Conservation (phyloP, 2,888 invertebrate genomes). For the Papilio demoleus region DNA sequence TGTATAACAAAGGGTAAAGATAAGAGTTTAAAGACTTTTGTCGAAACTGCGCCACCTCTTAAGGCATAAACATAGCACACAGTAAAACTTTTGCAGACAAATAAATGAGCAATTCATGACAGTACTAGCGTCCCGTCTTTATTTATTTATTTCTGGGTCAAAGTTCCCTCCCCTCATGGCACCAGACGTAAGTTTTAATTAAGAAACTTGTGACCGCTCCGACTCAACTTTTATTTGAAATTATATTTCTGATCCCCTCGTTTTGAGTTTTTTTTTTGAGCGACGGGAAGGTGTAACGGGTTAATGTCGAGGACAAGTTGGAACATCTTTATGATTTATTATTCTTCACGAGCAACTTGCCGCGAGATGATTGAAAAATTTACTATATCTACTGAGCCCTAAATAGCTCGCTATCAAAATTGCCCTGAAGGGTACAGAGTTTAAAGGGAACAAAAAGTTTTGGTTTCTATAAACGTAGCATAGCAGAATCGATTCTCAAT, state of each 20-base stretch:
- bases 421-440: too few relatives aligned
- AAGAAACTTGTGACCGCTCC: constrained; percentile 83
- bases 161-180: constrained; percentile 74
- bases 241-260: constrained; percentile 79
- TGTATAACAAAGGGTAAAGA: constrained; percentile 34
- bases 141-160: constrained; percentile 83
- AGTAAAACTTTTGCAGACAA: constrained; percentile 76
- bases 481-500: constrained; percentile 1
- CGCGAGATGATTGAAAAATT: constrained; percentile 65
- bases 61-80: constrained; percentile 73
- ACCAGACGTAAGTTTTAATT: constrained; percentile 83
- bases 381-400: constrained; percentile 47
- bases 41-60: constrained; percentile 51
- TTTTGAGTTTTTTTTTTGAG: constrained; percentile 70
- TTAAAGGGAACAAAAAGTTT: not conserved
- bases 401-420: too few relatives aligned
- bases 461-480: not conserved
- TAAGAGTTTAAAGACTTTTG: constrained; percentile 1
- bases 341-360: constrained; percentile 58
- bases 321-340: constrained; percentile 76
- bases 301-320: constrained; percentile 70
- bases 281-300: constrained; percentile 64
- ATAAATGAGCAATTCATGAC: constrained; percentile 81
- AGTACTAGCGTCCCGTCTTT: constrained; percentile 63
- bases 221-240: constrained; percentile 81